Percentiles rank a stretch among this genome's conserved stretches.
Evolutionary conservation across 2,888 invertebrate species (phyloP).

Genomic region (Diarsia mendica): DNA sequence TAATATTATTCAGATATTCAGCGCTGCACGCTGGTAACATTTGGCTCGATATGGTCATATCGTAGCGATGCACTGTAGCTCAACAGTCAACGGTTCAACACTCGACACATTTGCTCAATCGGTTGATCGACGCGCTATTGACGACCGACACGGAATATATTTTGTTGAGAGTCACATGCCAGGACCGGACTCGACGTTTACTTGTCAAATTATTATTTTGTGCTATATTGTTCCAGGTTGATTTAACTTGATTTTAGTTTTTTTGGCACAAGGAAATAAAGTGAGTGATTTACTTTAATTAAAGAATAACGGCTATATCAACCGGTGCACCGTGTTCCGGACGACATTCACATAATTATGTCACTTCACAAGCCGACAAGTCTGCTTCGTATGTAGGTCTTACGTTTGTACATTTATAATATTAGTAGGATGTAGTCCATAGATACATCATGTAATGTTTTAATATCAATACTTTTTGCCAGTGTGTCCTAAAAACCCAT

Average conservation of each 20-base stretch:
- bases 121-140: slow-evolving; percentile 28
- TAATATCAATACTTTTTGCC: not conserved
- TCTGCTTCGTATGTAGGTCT: not conserved
- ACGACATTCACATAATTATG: too few species aligned
- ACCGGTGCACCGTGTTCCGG: too few species aligned
- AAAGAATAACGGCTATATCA: too few species aligned
- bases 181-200: slow-evolving; percentile 23
- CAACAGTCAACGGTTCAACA: slow-evolving; percentile 12
- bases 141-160: slow-evolving; percentile 7
- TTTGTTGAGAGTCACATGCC: slow-evolving; percentile 14
- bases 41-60: slow-evolving; percentile 14
- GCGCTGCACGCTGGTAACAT: slow-evolving; percentile 14
- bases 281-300: too few species aligned
- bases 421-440: too few species aligned
- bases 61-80: slow-evolving; percentile 5
- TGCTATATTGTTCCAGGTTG: not conserved
- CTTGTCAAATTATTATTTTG: not conserved
- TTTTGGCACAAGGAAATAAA: too few species aligned
- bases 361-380: not conserved
- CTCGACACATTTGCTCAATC: slow-evolving; percentile 39
- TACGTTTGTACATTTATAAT: too few species aligned
- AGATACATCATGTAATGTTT: too few species aligned
- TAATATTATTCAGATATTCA: slow-evolving; percentile 12
- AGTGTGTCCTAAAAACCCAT: not conserved
- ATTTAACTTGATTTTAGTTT: not conserved